phyloP scores from a whole-genome alignment of 2,888 invertebrate species.

The Enchytraeus crypticus region DNA sequence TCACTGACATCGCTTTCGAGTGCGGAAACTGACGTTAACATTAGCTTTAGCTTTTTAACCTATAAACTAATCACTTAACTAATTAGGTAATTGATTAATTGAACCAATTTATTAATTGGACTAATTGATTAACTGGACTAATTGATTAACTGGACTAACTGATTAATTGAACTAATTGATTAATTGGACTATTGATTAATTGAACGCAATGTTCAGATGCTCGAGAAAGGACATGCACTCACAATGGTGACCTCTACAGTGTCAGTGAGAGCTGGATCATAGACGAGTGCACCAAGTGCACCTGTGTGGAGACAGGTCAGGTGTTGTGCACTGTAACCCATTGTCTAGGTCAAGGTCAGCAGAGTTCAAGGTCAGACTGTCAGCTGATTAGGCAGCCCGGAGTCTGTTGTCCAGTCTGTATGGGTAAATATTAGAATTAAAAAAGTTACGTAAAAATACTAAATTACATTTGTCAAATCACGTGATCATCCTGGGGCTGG shows the following conservation, averaged over 20 bases:
- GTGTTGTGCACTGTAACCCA: slow-evolving; percentile 16
- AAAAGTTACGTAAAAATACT: not conserved
- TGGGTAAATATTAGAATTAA: slow-evolving; percentile 12
- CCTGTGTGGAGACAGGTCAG: slow-evolving; percentile 22
- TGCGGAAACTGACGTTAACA: no score
- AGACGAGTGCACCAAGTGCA: slow-evolving; percentile 21
- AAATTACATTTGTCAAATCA: no score
- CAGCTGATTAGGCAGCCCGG: slow-evolving; percentile 6
- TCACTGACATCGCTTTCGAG: no score
- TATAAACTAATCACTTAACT: no score
- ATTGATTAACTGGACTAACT: no score
- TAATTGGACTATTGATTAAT: not conserved
- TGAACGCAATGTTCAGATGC: slow-evolving; percentile 9
- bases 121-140: no score
- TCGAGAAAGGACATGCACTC: slow-evolving; percentile 8
- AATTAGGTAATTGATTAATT: no score
- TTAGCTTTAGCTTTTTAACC: no score
- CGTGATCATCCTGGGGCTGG: no score
- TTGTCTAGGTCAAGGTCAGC: slow-evolving; percentile 9
- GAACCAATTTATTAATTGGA: no score
- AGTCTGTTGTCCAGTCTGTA: slow-evolving; percentile 24
- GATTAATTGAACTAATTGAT: no score
- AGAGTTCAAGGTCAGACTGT: not conserved
- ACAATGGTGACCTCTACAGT: slow-evolving; percentile 17
- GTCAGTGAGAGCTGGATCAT: slow-evolving; percentile 23